Conservation (phyloP, 2,888 invertebrate species). For the Macaria notata region DNA sequence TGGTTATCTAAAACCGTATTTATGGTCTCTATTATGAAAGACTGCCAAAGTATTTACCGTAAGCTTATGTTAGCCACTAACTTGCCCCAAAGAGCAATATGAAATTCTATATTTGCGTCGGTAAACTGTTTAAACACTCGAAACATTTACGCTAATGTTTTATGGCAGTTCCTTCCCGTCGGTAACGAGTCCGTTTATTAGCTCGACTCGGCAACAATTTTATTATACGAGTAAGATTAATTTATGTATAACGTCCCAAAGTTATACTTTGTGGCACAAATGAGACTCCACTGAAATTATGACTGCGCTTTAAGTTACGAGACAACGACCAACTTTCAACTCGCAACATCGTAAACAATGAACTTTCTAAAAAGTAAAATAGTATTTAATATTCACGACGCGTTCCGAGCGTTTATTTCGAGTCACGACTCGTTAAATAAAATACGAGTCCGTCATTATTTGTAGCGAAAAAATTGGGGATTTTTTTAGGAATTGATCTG, state of each 20-base stretch:
- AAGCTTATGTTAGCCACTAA: too few relatives aligned
- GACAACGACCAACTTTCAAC: constrained; percentile 38
- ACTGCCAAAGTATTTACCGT: too few relatives aligned
- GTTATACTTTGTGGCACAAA: constrained; percentile 41
- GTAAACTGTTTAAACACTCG: not conserved
- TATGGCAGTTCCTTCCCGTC: constrained; percentile 5
- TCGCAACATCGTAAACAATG: constrained; percentile 53
- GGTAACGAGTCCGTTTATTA: constrained; percentile 37
- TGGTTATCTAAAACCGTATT: too few relatives aligned
- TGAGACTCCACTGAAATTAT: constrained; percentile 52
- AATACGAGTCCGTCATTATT: constrained; percentile 62
- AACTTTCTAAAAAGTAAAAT: constrained; percentile 46
- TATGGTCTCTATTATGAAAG: too few relatives aligned
- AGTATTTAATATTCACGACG: constrained; percentile 55
- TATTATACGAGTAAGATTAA: constrained; percentile 43
- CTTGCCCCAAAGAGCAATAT: too few relatives aligned
- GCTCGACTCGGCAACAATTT: constrained; percentile 36
- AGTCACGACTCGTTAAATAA: constrained; percentile 59
- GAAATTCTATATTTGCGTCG: too few relatives aligned
- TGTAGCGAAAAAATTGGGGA: constrained; percentile 32
- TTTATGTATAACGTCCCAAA: constrained; percentile 52
- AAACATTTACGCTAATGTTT: constrained; percentile 9
- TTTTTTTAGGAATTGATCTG: constrained; percentile 46
- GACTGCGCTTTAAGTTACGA: constrained; percentile 32
- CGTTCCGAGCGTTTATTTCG: constrained; percentile 48